A percentile compares a stretch with the other conserved stretches of the same genome.
Evolutionary conservation across 1,140 invertebrate species (phyloP).

Genomic region (Drosophila biarmipes): DNA sequence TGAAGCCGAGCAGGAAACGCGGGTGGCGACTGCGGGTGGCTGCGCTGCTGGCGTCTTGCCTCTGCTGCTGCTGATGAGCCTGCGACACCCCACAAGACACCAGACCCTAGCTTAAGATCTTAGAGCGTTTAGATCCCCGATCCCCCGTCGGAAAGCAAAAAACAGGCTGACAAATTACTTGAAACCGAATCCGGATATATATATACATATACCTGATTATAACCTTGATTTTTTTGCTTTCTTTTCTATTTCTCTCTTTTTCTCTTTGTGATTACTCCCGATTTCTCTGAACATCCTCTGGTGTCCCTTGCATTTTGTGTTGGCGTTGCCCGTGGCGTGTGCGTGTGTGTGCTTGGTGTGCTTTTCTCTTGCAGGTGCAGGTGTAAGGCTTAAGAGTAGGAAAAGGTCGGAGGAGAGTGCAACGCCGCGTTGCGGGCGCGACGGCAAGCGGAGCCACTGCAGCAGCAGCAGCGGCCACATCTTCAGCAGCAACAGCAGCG

Average conservation of each 20-base stretch:
- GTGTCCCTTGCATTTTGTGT: slow-evolving; percentile 9
- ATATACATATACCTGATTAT: slow-evolving; percentile 29
- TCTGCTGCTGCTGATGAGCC: slow-evolving; percentile 31
- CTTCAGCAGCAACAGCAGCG: slow-evolving; percentile 6
- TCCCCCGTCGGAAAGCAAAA: slow-evolving; percentile 3
- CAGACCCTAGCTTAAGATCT: slow-evolving; percentile 4
- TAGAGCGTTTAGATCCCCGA: slow-evolving; percentile 15
- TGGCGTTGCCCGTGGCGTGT: slow-evolving; percentile 2
- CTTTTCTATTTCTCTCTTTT: slow-evolving; percentile 32
- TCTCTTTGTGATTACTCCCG: slow-evolving; percentile 23
- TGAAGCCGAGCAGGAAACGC: slow-evolving; percentile 5
- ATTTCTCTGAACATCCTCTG: slow-evolving; percentile 5
- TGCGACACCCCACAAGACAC: not conserved
- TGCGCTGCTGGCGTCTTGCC: slow-evolving; percentile 43
- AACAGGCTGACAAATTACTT: slow-evolving; percentile 8
- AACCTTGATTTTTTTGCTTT: slow-evolving; percentile 35
- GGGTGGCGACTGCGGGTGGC: slow-evolving; percentile 1
- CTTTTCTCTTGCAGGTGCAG: slow-evolving; percentile 37
- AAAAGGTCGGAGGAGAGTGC: slow-evolving; percentile 5
- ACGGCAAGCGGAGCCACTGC: not conserved
- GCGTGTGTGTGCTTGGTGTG: slow-evolving; percentile 22
- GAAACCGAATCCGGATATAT: slow-evolving; percentile 17
- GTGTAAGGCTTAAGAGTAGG: slow-evolving; percentile 22
- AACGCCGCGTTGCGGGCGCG: not conserved
- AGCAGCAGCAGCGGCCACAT: not conserved